phyloP scores from a whole-genome alignment of 2,113 vertebrate species.

The Limanda limanda region DNA sequence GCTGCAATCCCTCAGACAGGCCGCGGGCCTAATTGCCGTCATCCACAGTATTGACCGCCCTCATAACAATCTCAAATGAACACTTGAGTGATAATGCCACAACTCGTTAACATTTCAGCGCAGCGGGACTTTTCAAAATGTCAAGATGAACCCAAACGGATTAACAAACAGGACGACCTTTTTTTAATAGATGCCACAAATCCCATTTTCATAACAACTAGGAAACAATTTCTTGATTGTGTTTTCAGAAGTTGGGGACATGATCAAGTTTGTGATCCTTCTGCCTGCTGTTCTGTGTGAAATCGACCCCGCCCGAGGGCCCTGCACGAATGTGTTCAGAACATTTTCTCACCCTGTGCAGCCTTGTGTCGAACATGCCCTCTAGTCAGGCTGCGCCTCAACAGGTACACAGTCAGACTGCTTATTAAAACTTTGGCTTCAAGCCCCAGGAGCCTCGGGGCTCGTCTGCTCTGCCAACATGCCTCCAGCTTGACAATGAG shows the following conservation, averaged over 20 bases:
- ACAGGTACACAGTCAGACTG: slow-evolving; percentile 50
- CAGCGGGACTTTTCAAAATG: slow-evolving; percentile 63
- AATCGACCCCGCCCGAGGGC: slow-evolving; percentile 3
- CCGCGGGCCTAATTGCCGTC: slow-evolving; percentile 53
- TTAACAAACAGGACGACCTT: slow-evolving; percentile 30
- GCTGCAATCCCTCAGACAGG: slow-evolving; percentile 4
- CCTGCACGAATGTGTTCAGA: slow-evolving; percentile 22
- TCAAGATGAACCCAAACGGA: slow-evolving; percentile 33
- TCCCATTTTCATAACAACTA: slow-evolving; percentile 27
- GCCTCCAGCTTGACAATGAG: slow-evolving; percentile 23
- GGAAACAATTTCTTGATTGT: slow-evolving; percentile 24
- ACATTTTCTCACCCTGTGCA: slow-evolving; percentile 35
- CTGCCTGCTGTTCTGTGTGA: slow-evolving; percentile 6
- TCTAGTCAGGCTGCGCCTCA: slow-evolving; percentile 39
- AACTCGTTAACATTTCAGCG: slow-evolving; percentile 44
- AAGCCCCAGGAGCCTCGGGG: slow-evolving; percentile 14
- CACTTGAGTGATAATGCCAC: slow-evolving; percentile 51
- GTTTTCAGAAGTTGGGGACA: slow-evolving; percentile 12
- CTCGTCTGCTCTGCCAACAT: not conserved
- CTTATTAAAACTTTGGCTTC: slow-evolving; percentile 64
- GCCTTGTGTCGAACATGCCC: slow-evolving; percentile 55
- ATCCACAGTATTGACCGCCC: slow-evolving; percentile 26
- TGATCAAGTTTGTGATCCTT: slow-evolving; percentile 6
- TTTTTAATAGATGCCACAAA: slow-evolving; percentile 30
- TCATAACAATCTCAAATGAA: slow-evolving; percentile 58